These are phyloP conservation scores for Brachionus paranguensis DNA, from an alignment of 1,140 invertebrate species.

Conservation along the genomic window DNA sequence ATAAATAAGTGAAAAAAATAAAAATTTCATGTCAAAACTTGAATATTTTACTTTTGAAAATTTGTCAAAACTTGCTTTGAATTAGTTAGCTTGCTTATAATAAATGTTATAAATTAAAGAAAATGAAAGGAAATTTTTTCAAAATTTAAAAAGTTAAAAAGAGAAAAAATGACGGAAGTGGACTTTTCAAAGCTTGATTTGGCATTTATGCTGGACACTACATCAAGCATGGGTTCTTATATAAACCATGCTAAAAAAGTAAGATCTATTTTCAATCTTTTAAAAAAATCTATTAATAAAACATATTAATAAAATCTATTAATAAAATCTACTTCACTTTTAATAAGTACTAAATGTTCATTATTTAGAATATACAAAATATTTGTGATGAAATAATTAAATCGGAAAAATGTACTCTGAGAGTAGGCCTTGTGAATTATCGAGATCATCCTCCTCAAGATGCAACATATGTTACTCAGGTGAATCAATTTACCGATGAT, in stretches of 20 bases:
- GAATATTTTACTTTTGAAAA: neutral
- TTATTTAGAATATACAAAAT: slow-evolving; percentile 23
- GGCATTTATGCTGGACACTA: slow-evolving; percentile 36
- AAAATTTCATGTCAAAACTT: neutral
- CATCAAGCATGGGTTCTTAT: neutral
- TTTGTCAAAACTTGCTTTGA: neutral
- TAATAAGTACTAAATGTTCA: no score
- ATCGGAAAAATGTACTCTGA: slow-evolving; percentile 17
- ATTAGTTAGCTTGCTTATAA: neutral
- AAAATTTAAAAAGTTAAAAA: neutral
- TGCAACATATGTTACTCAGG: neutral
- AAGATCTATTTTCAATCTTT: neutral
- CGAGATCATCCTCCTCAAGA: slow-evolving; percentile 40
- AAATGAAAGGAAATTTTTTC: neutral
- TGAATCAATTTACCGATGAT: slow-evolving; percentile 21
- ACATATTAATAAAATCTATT: no score
- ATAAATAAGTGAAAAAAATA: no score
- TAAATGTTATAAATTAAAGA: neutral
- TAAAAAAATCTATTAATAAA: no score
- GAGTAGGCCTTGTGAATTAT: neutral
- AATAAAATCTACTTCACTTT: no score
- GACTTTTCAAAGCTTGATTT: slow-evolving; percentile 30
- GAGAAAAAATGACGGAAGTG: neutral
- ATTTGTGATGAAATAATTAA: slow-evolving; percentile 6
- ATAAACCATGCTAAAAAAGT: slow-evolving; percentile 26